A percentile compares a stretch with the other conserved stretches of the same genome.
These are phyloP conservation scores for Salvelinus fontinalis DNA, from an alignment of 2,113 vertebrate species.

Conservation along the genomic window DNA sequence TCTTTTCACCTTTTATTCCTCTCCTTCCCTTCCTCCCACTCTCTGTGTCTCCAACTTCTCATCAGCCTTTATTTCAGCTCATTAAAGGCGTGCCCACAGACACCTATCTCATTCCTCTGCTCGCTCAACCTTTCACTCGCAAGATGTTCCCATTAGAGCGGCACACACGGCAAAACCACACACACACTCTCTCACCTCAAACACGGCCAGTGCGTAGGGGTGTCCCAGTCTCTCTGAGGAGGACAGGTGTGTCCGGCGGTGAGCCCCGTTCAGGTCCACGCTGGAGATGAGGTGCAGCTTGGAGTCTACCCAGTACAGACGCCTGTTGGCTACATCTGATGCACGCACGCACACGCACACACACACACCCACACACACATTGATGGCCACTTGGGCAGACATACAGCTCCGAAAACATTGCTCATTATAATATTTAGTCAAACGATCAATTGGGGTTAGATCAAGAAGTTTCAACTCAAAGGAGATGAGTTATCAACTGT, in stretches of 20 bases:
- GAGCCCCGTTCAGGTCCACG: constrained; percentile 88
- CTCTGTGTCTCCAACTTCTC: neutral
- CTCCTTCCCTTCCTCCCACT: constrained; percentile 25
- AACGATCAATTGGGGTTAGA: neutral
- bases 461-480: neutral
- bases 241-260: constrained; percentile 87
- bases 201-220: constrained; percentile 92
- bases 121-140: constrained; percentile 42
- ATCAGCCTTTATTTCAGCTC: constrained; percentile 36
- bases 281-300: constrained; percentile 93
- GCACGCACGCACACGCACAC: constrained; percentile 42
- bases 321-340: constrained; percentile 89
- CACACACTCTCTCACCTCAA: constrained; percentile 81
- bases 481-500: too few species aligned
- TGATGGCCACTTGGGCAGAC: neutral
- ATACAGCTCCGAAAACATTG: neutral
- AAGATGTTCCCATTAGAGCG: constrained; percentile 42
- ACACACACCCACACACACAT: too few species aligned
- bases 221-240: constrained; percentile 87
- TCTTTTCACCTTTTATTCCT: neutral
- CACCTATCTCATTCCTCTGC: constrained; percentile 38
- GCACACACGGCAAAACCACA: neutral
- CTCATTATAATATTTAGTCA: too few species aligned
- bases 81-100: constrained; percentile 60
- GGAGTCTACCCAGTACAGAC: constrained; percentile 98